Conservation (phyloP, 2,113 vertebrate species). For the Ceyx cyanopectus region DNA sequence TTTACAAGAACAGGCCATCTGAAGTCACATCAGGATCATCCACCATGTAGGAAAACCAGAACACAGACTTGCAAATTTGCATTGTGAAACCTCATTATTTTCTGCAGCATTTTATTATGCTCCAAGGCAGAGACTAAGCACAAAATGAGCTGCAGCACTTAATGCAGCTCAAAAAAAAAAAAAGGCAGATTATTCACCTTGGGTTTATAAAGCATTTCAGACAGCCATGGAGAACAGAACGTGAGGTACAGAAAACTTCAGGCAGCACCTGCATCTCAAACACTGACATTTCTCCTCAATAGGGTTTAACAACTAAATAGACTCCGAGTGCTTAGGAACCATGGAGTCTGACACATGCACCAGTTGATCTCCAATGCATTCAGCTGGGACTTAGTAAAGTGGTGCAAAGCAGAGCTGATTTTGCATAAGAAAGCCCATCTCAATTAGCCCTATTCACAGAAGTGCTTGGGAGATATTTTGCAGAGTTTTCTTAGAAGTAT, state of each 20-base stretch:
- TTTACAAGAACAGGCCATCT: neutral
- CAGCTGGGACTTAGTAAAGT: neutral
- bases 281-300: neutral
- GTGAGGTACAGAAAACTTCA: neutral
- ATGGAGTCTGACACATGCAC: neutral
- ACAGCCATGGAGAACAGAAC: neutral
- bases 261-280: slow-evolving; percentile 48
- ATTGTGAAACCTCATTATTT: neutral
- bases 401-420: neutral
- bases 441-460: slow-evolving; percentile 25
- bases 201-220: neutral
- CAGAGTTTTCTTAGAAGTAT: neutral
- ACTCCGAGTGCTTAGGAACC: neutral
- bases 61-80: neutral
- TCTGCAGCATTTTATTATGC: neutral
- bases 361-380: neutral
- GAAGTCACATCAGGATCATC: neutral
- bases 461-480: neutral
- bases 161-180: neutral
- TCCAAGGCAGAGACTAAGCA: neutral
- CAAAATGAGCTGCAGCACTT: neutral
- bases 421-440: slow-evolving; percentile 44
- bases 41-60: neutral
- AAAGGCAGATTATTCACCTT: neutral
- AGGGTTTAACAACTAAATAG: slow-evolving; percentile 10